These are phyloP conservation scores for Macaria notata DNA, from an alignment of 2,888 invertebrate genomes.

Conservation along the genomic window DNA sequence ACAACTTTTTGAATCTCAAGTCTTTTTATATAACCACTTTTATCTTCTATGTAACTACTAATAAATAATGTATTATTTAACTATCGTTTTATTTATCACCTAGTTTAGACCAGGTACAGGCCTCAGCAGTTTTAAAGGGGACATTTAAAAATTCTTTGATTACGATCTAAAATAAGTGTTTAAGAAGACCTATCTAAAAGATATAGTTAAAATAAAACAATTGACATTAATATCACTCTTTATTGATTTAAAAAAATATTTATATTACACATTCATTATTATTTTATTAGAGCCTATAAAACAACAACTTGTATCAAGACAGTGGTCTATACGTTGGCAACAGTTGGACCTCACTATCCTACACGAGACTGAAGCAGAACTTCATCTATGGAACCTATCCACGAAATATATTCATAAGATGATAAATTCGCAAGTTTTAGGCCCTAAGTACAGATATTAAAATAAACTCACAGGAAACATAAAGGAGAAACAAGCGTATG, in stretches of 20 bases:
- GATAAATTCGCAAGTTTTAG: conserved; percentile 58
- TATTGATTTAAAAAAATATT: conserved; percentile 81
- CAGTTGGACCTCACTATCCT: no score
- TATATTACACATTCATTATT: conserved; percentile 78
- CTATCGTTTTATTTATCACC: not conserved
- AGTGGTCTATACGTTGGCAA: conserved; percentile 51
- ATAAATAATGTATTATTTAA: conserved; percentile 16
- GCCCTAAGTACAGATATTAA: conserved; percentile 69
- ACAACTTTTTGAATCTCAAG: conserved; percentile 43
- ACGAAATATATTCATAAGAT: conserved; percentile 56
- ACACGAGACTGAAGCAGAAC: not conserved
- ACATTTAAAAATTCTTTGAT: no score
- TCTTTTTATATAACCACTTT: conserved; percentile 41
- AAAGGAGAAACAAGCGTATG: conserved; percentile 43
- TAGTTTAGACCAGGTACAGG: not conserved
- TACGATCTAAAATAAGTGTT: no score
- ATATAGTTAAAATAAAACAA: conserved; percentile 37
- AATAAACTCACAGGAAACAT: conserved; percentile 50
- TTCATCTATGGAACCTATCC: conserved; percentile 59
- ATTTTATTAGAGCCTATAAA: conserved; percentile 65
- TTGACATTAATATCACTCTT: conserved; percentile 76
- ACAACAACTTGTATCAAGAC: conserved; percentile 68
- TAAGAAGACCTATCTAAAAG: not conserved
- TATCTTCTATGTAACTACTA: conserved; percentile 33
- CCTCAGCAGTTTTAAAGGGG: no score